Base-by-base conservation (phyloP, 1,140 invertebrate species). In the Zophobas atratus region DNA sequence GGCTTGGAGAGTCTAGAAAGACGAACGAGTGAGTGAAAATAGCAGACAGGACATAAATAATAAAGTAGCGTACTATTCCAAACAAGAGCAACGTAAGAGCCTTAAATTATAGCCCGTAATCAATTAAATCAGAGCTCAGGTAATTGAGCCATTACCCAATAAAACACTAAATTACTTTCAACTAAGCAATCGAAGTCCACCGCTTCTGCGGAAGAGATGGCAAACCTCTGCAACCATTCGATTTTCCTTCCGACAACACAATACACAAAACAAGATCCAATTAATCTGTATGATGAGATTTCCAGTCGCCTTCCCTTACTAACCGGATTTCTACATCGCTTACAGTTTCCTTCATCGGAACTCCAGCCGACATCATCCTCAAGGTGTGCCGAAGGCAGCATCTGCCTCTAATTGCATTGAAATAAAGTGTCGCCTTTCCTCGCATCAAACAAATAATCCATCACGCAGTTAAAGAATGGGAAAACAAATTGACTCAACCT, bases 181-280 rank as follows among this genome's bases (percentile, higher is more conserved):
- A 20, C n/a, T 20, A 51, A 51, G 4, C 49, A 51, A 20, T 4
- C 49, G 49, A 51, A 51, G 3, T 51, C n/a, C 2, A 20, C 6
- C n/a, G 4, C 6, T 51, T 51, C 4, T 4, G n/a, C n/a, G n/a
- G 49, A 51, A 51, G 49, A 20, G 49, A 2, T 20, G 49, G 43
- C 43, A 51, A 20, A 51, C 49, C n/a, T 0, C 0, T 20, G 20
- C 49, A 51, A 20, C 49, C n/a, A 51, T 20, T 51, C 49, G 43
- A 46, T 46, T 46, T 46, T 51, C n/a, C 49, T 20, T 51, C 49
- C 49, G n/a, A 51, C 49, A 51, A 51, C n/a, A 51, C 49, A 51
- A 51, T 51, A 51, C 49, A 51, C 49, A 51, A 51, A 51, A 51
- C 49, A 51, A 51, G 49, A 51, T 51, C 49, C 49, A 51, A 51